Base-by-base conservation (phyloP, 2,888 invertebrate genomes). In the Drosophila heteroneura region DNA sequence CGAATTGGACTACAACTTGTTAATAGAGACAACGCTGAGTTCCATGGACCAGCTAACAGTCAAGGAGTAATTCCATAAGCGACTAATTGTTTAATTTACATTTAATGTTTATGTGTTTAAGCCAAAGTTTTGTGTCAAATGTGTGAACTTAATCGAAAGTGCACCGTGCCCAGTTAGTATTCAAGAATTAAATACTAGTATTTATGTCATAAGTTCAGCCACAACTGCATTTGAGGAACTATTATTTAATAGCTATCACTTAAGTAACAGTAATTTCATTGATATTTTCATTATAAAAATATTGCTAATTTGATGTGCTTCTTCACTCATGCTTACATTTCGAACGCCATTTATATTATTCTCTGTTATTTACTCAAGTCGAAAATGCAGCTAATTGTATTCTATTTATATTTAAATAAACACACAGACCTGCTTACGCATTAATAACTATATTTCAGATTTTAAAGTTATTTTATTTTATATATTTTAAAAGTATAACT, bases 1-100 rank as follows among this genome's bases (percentile, higher is more conserved):
- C 74, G 97, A 97, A 91, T 93, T 97, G 84, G 97, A 97, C 93
- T 97, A 97, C 93, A 97, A 97, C 86, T 94, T 97, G 73, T 94
- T 97, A 54, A 97, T 97, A 82, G 97, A 97, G 93, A 97, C 97
- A 19, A 97, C 97, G 32, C 85, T 93, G 28, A 91, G 92, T 44
- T 93, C 93, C 35, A 89, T 93, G 86, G 92, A 93, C 32, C 90
- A 91, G 53, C 81, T 93, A 32, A 90, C 86, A 62, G 67, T 85
- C 47, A 70, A 64, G 14, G 84, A 79, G 10, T 78, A 83, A 52
- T 12, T 33, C 2, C 12, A 12, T 32, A 33, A 14, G 41, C 44
- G 5, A 37, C 64, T 52, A 57, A 53, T 3, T 54, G 32, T 47
- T 52, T 59, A 65, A 76, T 41, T 58, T 47, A 64, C n/a, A 14